Evolutionary conservation across 2,113 vertebrate genomes (phyloP).

Genomic region (Campylomormyrus tamandua): DNA sequence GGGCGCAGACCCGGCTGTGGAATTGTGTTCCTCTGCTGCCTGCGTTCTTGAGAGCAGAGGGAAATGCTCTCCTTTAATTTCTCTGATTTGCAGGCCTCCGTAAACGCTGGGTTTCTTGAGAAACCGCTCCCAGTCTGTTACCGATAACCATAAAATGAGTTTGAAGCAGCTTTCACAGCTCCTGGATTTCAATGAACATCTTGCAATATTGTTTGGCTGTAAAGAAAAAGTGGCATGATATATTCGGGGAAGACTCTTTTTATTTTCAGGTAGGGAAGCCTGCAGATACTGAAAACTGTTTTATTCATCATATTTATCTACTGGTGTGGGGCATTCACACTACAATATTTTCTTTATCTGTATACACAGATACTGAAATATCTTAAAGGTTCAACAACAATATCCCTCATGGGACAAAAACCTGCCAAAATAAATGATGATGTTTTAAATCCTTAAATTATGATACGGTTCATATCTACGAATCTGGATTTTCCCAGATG

Average conservation of each 20-base stretch:
- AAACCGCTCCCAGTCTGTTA: not conserved
- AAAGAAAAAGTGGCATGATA: not conserved
- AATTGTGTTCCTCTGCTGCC: not conserved
- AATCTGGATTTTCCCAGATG: not conserved
- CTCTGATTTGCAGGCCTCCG: not conserved
- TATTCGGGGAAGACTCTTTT: not conserved
- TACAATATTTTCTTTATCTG: not conserved
- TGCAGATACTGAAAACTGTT: not conserved
- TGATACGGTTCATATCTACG: not conserved
- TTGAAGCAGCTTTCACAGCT: not conserved
- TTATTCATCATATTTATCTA: not conserved
- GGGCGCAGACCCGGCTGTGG: not conserved
- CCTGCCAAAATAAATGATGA: not conserved
- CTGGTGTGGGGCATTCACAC: not conserved
- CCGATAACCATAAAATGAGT: not conserved
- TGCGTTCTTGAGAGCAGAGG: not conserved
- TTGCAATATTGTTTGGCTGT: not conserved
- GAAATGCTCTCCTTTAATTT: not conserved
- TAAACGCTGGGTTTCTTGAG: not conserved
- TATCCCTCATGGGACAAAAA: not conserved
- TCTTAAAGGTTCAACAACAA: not conserved
- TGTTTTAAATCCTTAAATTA: not conserved
- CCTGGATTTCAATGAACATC: not conserved
- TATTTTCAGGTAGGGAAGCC: not conserved
- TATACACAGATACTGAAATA: not conserved